These are phyloP conservation scores for Agapostemon virescens DNA, from an alignment of 2,888 invertebrate genomes.

Conservation along the genomic window DNA sequence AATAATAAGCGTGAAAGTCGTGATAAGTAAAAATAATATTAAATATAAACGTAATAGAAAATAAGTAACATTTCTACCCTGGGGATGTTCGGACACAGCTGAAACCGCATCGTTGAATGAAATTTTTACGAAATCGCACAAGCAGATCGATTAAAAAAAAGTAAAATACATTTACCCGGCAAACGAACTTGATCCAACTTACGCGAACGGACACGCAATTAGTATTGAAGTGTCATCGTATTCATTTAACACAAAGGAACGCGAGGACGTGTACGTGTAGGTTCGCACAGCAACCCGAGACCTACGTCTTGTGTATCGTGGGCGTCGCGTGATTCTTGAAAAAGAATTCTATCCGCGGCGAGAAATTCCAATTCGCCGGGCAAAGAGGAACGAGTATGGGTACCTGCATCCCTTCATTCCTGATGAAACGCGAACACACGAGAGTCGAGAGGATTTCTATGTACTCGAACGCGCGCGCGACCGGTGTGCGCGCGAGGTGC, in stretches of 20 bases:
- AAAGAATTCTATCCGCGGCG: slow-evolving; percentile 70
- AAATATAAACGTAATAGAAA: neutral
- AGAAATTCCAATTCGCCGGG: slow-evolving; percentile 71
- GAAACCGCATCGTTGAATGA: neutral
- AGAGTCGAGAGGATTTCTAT: slow-evolving; percentile 5
- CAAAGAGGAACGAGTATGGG: slow-evolving; percentile 69
- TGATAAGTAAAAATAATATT: neutral
- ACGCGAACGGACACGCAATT: neutral
- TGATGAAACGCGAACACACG: slow-evolving; percentile 57
- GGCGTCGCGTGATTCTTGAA: slow-evolving; percentile 68
- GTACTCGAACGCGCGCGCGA: neutral
- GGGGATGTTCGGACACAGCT: neutral
- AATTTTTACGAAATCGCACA: neutral
- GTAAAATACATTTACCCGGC: neutral
- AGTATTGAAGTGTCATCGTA: slow-evolving; percentile 34
- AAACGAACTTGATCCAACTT: neutral
- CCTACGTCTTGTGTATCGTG: slow-evolving; percentile 58
- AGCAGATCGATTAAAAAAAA: neutral
- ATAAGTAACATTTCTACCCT: neutral
- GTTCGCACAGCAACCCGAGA: slow-evolving; percentile 56
- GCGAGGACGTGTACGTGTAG: slow-evolving; percentile 16
- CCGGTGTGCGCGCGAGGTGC: neutral
- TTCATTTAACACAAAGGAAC: slow-evolving; percentile 35
- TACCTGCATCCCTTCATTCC: slow-evolving; percentile 59
- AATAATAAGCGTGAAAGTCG: neutral